Percentiles rank a stretch among this genome's conserved stretches.
phyloP scores from a whole-genome alignment of 2,888 invertebrate genomes.

The Cataglyphis livida region DNA sequence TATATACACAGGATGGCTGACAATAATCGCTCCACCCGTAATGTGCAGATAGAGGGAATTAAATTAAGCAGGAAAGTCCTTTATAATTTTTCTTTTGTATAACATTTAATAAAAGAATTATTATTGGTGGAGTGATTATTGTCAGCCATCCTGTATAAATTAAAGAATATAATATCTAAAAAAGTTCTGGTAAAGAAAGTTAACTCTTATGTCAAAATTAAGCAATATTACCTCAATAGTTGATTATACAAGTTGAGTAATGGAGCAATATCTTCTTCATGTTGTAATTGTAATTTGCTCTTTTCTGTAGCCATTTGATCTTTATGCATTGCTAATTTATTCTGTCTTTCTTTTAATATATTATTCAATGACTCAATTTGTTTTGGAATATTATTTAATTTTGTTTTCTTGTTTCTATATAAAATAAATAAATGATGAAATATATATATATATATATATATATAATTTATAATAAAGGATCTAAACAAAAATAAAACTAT shows the following conservation, averaged over 20 bases:
- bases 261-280: constrained; percentile 63
- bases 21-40: no score
- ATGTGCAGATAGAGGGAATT: no score
- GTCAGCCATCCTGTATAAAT: neutral
- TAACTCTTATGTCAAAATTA: neutral
- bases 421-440: constrained; percentile 5
- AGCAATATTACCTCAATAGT: constrained; percentile 61
- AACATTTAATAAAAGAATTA: no score
- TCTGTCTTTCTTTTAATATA: constrained; percentile 38
- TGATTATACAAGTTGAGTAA: constrained; percentile 57
- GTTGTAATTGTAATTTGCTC: constrained; percentile 56
- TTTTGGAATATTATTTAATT: constrained; percentile 58
- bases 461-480: neutral
- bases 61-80: no score
- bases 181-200: neutral
- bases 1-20: no score
- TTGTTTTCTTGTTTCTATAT: constrained; percentile 60
- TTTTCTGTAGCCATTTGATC: constrained; percentile 57
- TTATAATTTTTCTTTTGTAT: no score
- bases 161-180: neutral
- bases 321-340: constrained; percentile 50
- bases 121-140: no score
- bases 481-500: constrained; percentile 31
- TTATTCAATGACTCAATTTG: constrained; percentile 58
- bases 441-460: neutral